phyloP scores from a whole-genome alignment of 23 tunicate genomes.

The Trididemnum miniatum region DNA sequence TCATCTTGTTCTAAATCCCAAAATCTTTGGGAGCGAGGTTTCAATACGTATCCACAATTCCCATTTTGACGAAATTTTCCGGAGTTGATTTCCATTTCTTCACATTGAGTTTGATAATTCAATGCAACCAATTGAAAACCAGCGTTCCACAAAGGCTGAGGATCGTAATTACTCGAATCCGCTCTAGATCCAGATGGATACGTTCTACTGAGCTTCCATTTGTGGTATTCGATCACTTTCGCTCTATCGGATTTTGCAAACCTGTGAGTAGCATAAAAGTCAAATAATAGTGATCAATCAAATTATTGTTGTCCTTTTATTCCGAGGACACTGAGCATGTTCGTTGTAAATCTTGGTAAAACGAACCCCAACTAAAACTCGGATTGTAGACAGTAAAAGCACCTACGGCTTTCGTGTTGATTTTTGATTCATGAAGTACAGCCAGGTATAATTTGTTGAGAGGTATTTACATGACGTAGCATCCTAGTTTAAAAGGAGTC shows the following conservation, averaged over 20 bases:
- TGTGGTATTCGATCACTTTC: slow-evolving; percentile 66
- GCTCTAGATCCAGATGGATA: slow-evolving; percentile 85
- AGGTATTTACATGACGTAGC: too few species aligned
- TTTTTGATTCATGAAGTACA: too few species aligned
- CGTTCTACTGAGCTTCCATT: slow-evolving; percentile 59
- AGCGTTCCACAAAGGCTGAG: slow-evolving; percentile 90
- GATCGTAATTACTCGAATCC: slow-evolving; percentile 92
- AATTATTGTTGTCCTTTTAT: too few species aligned
- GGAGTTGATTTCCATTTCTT: slow-evolving; percentile 67
- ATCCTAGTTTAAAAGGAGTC: too few species aligned
- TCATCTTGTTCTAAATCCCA: neutral
- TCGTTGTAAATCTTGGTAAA: too few species aligned
- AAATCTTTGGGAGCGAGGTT: slow-evolving; percentile 65
- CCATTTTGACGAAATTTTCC: slow-evolving; percentile 96
- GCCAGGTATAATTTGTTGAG: too few species aligned
- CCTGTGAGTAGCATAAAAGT: too few species aligned
- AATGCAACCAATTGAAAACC: slow-evolving; percentile 95
- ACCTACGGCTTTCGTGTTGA: too few species aligned
- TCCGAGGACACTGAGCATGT: too few species aligned
- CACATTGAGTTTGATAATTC: slow-evolving; percentile 86
- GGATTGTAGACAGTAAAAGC: too few species aligned
- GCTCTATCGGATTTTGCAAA: slow-evolving; percentile 37
- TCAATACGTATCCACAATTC: slow-evolving; percentile 79
- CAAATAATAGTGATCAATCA: too few species aligned
- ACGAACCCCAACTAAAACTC: too few species aligned